Base-by-base conservation (phyloP, 2,113 vertebrate genomes). In the Seriola dumerili region DNA sequence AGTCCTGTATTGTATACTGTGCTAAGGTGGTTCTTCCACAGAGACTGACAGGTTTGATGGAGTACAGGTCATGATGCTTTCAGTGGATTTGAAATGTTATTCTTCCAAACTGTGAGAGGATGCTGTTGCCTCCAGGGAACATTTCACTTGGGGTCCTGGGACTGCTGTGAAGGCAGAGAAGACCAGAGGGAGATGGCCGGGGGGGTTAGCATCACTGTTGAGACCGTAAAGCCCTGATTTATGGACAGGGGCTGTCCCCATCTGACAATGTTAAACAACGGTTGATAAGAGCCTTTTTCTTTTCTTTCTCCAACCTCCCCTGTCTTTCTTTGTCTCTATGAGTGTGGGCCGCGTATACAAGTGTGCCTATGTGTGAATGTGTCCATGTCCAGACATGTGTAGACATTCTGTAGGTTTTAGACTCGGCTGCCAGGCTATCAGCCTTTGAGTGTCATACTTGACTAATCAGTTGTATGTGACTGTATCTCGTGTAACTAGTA, bases 211-310 rank as follows among this genome's bases (percentile, higher is more conserved):
- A 79, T 81, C 69, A 85, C 83, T 62, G 75, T 77, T 72, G 76
- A 71, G 42, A 87, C 84, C 40, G 55, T 91, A 92, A 93, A 93
- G 62, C 4, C 40, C 62, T 86, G 84, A 92, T 92, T 94, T 93
- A 93, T 88, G 84, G 81, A 80, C 44, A 67, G 68, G 29, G 64
- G 66, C 55, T 11, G 8, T 83, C 65, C 78, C 23, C 63, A 85
- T 90, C 62, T 68, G 68, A 42, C 69, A 80, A 77, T 80, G 57
- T 81, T 61, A 44, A 77, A 87, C 76, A 70, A 74, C 44, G 59
- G 59, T 76, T 84, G 74, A 88, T 88, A 78, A 73, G 42, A 73
- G 72, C 68, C 19, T 5, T 72, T 63, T 84, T 77, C 62, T n/a
- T 55, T 64, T 80, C 36, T 46, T 29, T 59, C 23, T 46, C 36